These are phyloP conservation scores for Halcyon chelicuti DNA, from an alignment of 2,797 vertebrate species.

Conservation along the genomic window DNA sequence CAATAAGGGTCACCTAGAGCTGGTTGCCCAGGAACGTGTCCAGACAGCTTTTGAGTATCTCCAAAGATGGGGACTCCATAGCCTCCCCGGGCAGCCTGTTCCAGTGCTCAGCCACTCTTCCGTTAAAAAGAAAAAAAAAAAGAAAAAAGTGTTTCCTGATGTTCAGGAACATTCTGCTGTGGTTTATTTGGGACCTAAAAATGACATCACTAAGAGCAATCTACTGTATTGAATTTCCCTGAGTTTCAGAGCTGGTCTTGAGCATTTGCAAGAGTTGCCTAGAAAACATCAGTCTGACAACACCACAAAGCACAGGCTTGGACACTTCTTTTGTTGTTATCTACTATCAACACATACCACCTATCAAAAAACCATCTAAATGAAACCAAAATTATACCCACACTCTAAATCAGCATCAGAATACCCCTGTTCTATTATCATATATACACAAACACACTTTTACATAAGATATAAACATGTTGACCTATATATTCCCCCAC, in stretches of 20 bases:
- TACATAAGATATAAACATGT: not conserved
- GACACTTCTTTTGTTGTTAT: not conserved
- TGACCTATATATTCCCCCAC: not conserved
- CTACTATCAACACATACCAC: not conserved
- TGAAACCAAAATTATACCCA: not conserved
- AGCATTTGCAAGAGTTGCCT: not conserved
- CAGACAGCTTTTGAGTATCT: not conserved
- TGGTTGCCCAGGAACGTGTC: not conserved
- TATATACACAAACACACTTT: not conserved
- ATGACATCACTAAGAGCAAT: not conserved
- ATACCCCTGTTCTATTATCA: not conserved
- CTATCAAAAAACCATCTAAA: not conserved
- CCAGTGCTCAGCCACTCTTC: not conserved
- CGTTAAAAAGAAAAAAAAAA: not conserved
- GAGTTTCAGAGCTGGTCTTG: not conserved
- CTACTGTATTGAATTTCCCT: not conserved
- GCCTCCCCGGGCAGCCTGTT: not conserved
- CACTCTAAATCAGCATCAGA: not conserved
- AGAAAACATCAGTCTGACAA: not conserved
- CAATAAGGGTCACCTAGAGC: not conserved
- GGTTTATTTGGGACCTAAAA: not conserved
- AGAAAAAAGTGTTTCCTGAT: not conserved
- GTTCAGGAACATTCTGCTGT: not conserved
- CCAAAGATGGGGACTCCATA: not conserved
- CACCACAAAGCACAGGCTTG: not conserved